These are phyloP conservation scores for Dolichotis patagonum DNA, from an alignment of 2,113 vertebrate genomes.

Conservation along the genomic window DNA sequence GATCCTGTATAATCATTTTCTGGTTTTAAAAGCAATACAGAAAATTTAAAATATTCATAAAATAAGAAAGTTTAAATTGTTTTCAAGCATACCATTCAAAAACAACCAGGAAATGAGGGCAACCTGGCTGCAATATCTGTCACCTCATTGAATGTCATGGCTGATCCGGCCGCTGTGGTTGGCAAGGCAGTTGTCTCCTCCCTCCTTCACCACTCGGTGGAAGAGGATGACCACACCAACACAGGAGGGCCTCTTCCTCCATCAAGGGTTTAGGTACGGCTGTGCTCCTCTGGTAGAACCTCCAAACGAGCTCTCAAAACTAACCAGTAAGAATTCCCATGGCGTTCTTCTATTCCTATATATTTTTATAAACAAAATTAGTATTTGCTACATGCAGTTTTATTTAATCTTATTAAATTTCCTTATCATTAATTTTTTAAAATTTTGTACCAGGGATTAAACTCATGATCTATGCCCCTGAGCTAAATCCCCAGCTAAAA, in stretches of 20 bases:
- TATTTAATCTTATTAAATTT: background rate
- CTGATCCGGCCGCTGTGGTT: background rate
- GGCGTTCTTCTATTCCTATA: background rate
- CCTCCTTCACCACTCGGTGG: background rate
- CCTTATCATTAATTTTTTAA: background rate
- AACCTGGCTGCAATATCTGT: background rate
- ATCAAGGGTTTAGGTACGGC: background rate
- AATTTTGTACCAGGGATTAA: too few species aligned
- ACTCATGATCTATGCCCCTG: too few species aligned
- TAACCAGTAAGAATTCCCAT: background rate
- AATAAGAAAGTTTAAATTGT: conserved; percentile 10
- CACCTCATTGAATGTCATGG: background rate
- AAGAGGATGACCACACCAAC: background rate
- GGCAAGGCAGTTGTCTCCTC: background rate
- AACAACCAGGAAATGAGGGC: background rate
- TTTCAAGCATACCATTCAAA: background rate
- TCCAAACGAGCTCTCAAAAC: background rate
- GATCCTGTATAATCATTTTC: background rate
- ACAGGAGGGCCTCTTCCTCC: background rate
- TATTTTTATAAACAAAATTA: background rate
- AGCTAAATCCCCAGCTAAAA: too few species aligned
- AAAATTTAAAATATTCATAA: conserved; percentile 36
- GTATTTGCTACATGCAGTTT: background rate
- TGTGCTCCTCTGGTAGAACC: background rate
- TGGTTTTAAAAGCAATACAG: conserved; percentile 29